Conservation (phyloP, 1,140 invertebrate species). For the Heliconius hewitsoni region DNA sequence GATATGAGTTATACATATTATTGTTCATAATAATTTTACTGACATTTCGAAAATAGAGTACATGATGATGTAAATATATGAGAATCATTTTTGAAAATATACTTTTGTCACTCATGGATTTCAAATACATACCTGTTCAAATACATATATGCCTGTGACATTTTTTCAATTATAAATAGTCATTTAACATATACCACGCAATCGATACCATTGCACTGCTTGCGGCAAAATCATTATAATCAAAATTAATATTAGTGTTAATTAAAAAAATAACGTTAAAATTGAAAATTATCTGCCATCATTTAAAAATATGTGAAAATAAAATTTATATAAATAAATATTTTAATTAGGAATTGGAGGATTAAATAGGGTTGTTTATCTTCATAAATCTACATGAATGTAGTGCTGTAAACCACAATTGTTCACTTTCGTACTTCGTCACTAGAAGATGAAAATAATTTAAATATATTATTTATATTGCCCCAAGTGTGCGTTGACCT, state of each 20-base stretch:
- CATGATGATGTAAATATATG: not conserved
- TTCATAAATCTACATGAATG: too few species aligned
- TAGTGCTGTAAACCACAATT: too few species aligned
- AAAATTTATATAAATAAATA: not conserved
- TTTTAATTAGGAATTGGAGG: too few species aligned
- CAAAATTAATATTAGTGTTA: constrained; percentile 37
- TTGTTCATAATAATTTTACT: not conserved
- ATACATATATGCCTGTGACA: not conserved
- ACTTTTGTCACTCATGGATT: not conserved
- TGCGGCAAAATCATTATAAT: constrained; percentile 38
- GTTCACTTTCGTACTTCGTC: too few species aligned
- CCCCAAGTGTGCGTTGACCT: too few species aligned
- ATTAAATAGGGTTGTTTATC: too few species aligned
- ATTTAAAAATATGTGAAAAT: not conserved
- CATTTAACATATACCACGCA: constrained; percentile 42
- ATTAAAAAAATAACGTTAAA: constrained; percentile 13
- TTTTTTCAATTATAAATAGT: not conserved
- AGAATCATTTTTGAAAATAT: not conserved
- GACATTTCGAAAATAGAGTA: too few species aligned
- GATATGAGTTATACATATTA: not conserved
- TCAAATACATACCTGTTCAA: not conserved
- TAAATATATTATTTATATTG: too few species aligned
- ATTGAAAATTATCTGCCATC: not conserved
- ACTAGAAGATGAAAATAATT: too few species aligned
- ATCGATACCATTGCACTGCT: constrained; percentile 58